Evolutionary conservation across 2,113 vertebrate species (phyloP).

Genomic region (Istiophorus platypterus): DNA sequence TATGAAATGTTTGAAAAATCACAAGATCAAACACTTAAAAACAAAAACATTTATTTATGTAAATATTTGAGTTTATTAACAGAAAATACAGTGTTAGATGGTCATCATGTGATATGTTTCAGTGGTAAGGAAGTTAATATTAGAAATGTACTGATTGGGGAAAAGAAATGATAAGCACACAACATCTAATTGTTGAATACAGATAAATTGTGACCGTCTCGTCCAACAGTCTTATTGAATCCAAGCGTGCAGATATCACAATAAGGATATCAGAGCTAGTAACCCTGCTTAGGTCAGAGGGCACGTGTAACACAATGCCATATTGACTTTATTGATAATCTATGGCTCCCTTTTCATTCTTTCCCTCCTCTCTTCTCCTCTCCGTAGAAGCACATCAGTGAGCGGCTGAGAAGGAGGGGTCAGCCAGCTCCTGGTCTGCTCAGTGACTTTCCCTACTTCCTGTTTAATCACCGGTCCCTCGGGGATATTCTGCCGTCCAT

Average conservation of each 20-base stretch:
- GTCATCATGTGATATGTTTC: constrained; percentile 15
- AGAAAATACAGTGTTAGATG: background rate
- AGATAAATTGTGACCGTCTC: constrained; percentile 43
- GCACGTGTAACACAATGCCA: constrained; percentile 74
- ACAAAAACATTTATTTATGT: too few species aligned
- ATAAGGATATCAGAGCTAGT: constrained; percentile 60
- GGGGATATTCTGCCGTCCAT: constrained; percentile 70
- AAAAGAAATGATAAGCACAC: constrained; percentile 26
- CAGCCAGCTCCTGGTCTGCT: constrained; percentile 57
- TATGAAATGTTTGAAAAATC: constrained; percentile 5
- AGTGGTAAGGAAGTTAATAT: constrained; percentile 43
- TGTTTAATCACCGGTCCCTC: constrained; percentile 78
- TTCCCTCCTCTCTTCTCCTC: constrained; percentile 56
- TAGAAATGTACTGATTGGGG: constrained; percentile 41
- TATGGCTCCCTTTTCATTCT: constrained; percentile 71
- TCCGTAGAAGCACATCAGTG: constrained; percentile 75
- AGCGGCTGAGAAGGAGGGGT: constrained; percentile 57
- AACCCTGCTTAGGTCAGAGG: constrained; percentile 78
- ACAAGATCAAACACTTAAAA: background rate
- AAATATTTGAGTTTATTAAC: background rate
- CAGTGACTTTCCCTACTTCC: constrained; percentile 71
- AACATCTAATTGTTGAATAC: constrained; percentile 28
- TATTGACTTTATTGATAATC: constrained; percentile 81
- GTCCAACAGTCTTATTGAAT: constrained; percentile 22
- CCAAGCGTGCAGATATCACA: constrained; percentile 35